Evolutionary conservation across 2,113 vertebrate species (phyloP), one percentile per base, ranked within the genome.

Genomic region (Poicephalus gulielmi): DNA sequence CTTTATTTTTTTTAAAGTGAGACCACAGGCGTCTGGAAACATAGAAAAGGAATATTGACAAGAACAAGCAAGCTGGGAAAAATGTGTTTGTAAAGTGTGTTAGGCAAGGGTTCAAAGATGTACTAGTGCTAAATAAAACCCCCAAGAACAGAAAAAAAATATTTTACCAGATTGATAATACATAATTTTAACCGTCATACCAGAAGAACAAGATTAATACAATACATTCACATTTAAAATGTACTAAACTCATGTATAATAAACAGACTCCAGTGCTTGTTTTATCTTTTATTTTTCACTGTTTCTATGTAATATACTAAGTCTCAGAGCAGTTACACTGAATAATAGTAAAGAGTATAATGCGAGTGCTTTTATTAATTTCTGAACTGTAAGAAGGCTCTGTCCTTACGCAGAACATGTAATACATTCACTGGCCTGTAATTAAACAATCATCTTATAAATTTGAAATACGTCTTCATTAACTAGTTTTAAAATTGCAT

Each of bases 391-490:
- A 53, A 83, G 30, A 83, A 80, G 13, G 6, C 23, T 90, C 53
- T 86, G 39, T 81, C 9, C 15, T 84, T 90, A 49, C 79, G 44
- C n/a, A 52, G 35, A 68, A 85, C 69, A 49, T 59, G 44, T 64
- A 82, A 92, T 95, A 33, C 22, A 62, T 88, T 87, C 70, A 84
- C 66, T 88, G 64, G 27, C 17, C 70, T 95, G 44, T 91, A 89
- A 88, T 91, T 78, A 88, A 92, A 84, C 9, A 89, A 28, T 43
- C 19, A 6, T 44, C 31, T 39, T 82, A 30, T 33, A 85, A 53
- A 79, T 91, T 76, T 90, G 73, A 86, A 90, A 78, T 80, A 80
- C 28, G n/a, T 88, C 88, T 89, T 95, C 35, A 76, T 82, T 71
- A 81, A 84, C 52, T 17, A 83, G 9, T 81, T 91, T 86, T 85